Base-by-base conservation (phyloP, 1,140 invertebrate genomes). In the Radopholus similis region DNA sequence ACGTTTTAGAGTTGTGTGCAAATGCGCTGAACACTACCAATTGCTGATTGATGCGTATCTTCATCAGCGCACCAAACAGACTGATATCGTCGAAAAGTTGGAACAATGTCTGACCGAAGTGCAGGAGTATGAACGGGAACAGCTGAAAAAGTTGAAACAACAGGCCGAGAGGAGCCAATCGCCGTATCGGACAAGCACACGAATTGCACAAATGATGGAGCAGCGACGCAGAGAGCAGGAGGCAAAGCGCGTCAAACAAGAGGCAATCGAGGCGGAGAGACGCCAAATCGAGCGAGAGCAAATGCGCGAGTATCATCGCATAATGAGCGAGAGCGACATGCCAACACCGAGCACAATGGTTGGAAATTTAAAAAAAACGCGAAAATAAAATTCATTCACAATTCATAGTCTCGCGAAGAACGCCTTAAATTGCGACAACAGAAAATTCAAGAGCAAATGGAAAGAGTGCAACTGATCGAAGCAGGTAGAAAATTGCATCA, bases 321-420 rank as follows among this genome's bases (percentile, higher is more conserved):
- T 21, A 15, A 28, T 9, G 21, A 9, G 42, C n/a, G 23, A 47
- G 23, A 23, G 2, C 13, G 4, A 47, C 4, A 13, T 4, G 42
- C 3, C 42, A 47, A 47, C 4, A 13, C 4, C 23, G 3, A 47
- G 13, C n/a, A 13, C n/a, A n/a, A n/a, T 40, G 11, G n/a, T 13
- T 40, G 1, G 1, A 40, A 40, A 40, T 13, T 40, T 40, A 40
- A 40, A 40, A 40, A 40, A 40, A 40, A 13, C 11, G 38, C 38
- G n/a, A 40, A 40, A 40, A 40, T 40, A 0, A 40, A 13, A 6
- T 28, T 26, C 53, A 13, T 8, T 11, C 11, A 47, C 26, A 32
- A 26, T 47, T 66, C 32, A n/a, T 32, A 66, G 64, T 56, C 35
- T n/a, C 64, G 64, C 47, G 56, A 66, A 56, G 49, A 66, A 15